These are phyloP conservation scores for Gymnosoma rotundatum DNA, from an alignment of 2,888 invertebrate genomes.

Conservation along the genomic window DNA sequence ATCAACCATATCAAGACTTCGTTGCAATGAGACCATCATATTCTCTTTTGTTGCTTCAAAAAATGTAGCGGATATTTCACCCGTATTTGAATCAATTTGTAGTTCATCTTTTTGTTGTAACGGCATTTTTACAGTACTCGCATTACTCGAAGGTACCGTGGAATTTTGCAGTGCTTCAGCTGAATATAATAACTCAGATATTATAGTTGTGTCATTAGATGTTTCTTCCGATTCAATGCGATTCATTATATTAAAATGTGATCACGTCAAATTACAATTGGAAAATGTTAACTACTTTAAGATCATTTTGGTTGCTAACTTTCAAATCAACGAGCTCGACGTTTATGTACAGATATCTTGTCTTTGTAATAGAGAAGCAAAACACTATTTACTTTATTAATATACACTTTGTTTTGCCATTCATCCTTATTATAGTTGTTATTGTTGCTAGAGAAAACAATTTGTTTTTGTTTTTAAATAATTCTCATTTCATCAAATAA, in stretches of 20 bases:
- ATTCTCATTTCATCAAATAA: conserved; percentile 57
- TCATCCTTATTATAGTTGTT: conserved; percentile 31
- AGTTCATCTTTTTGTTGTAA: conserved; percentile 18
- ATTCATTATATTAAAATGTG: conserved; percentile 17
- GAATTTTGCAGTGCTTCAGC: conserved; percentile 46
- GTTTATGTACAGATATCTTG: conserved; percentile 21
- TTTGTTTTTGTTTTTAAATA: conserved; percentile 17
- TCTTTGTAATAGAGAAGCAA: conserved; percentile 40
- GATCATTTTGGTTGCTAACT: conserved; percentile 46
- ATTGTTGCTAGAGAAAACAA: conserved; percentile 30
- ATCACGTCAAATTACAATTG: conserved; percentile 27
- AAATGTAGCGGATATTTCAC: not conserved
- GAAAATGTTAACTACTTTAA: conserved; percentile 12
- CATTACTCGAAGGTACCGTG: not conserved
- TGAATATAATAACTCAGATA: conserved; percentile 62
- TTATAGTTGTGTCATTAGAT: conserved; percentile 58
- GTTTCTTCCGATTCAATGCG: conserved; percentile 47
- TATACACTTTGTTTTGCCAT: conserved; percentile 30
- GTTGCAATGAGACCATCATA: not conserved
- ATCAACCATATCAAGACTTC: conserved; percentile 5
- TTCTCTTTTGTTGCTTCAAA: conserved; percentile 17
- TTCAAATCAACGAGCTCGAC: conserved; percentile 9
- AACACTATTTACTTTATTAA: conserved; percentile 2
- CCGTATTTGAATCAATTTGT: conserved; percentile 4
- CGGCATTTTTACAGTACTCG: conserved; percentile 1